Percentiles rank a stretch among this genome's conserved stretches.
Evolutionary conservation across 2,797 vertebrate species (phyloP).

Genomic region (Molossus molossus): DNA sequence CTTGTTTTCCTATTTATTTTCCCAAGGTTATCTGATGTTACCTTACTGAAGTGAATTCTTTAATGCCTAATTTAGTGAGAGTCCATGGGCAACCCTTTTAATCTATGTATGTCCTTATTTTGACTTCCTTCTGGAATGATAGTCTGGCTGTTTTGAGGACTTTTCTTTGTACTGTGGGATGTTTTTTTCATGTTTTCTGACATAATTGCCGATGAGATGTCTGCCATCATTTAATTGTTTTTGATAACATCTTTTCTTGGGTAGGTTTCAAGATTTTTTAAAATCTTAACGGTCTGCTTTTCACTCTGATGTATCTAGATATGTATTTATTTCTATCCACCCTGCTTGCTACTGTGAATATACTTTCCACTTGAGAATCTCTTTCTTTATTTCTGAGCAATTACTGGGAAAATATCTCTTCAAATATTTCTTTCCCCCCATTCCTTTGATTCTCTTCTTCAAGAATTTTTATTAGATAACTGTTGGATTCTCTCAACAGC

Average conservation of each 20-base stretch:
- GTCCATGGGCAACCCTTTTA: background rate
- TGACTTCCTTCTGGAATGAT: background rate
- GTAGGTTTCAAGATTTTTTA: conserved; percentile 48
- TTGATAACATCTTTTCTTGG: background rate
- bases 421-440: background rate
- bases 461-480: conserved; percentile 20
- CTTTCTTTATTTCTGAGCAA: conserved; percentile 55
- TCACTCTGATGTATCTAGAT: background rate
- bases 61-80: conserved; percentile 13
- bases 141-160: conserved; percentile 51
- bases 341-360: conserved; percentile 21
- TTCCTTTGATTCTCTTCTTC: conserved; percentile 22
- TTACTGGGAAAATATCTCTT: conserved; percentile 32
- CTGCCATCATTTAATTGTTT: conserved; percentile 38
- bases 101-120: background rate
- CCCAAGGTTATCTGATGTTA: background rate
- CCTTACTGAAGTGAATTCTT: background rate
- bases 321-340: conserved; percentile 53
- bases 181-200: conserved; percentile 21
- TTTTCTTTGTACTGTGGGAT: background rate
- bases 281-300: conserved; percentile 33
- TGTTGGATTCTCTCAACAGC: background rate
- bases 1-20: background rate
- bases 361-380: conserved; percentile 14
- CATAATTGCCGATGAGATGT: conserved; percentile 35